These are phyloP conservation scores for Drosophila histrio DNA, from an alignment of 2,888 invertebrate species.

Conservation along the genomic window DNA sequence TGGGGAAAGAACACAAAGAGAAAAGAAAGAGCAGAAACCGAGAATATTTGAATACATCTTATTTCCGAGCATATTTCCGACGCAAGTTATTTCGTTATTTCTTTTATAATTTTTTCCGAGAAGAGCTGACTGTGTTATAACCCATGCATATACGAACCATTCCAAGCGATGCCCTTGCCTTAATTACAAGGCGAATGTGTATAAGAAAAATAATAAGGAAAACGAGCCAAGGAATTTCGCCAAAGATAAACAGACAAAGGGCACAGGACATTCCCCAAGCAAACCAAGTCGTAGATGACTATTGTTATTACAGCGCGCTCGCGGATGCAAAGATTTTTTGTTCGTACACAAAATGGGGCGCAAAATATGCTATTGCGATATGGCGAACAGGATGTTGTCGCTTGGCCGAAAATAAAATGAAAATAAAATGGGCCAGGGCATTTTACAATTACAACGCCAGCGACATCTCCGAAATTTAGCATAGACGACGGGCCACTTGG, in stretches of 20 bases:
- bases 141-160: constrained; percentile 20
- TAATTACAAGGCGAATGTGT: constrained; percentile 66
- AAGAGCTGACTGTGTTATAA: constrained; percentile 11
- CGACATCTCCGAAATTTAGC: constrained; percentile 54
- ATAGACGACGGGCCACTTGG: constrained; percentile 56
- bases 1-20: neutral
- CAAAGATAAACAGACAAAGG: constrained; percentile 78
- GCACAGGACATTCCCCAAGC: constrained; percentile 30
- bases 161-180: constrained; percentile 43
- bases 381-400: constrained; percentile 34
- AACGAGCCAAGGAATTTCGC: constrained; percentile 58
- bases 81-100: constrained; percentile 56
- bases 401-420: constrained; percentile 65
- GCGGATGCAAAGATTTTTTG: constrained; percentile 61
- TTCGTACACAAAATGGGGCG: constrained; percentile 27
- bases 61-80: constrained; percentile 44
- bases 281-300: constrained; percentile 38
- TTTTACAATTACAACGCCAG: constrained; percentile 71
- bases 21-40: constrained; percentile 16
- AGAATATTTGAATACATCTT: constrained; percentile 49
- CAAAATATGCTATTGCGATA: constrained; percentile 60
- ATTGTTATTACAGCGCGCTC: constrained; percentile 55
- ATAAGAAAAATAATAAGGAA: constrained; percentile 58
- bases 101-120: constrained; percentile 49
- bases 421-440: constrained; percentile 68